Conservation (phyloP, 2,797 vertebrate species). For the Fratercula arctica region DNA sequence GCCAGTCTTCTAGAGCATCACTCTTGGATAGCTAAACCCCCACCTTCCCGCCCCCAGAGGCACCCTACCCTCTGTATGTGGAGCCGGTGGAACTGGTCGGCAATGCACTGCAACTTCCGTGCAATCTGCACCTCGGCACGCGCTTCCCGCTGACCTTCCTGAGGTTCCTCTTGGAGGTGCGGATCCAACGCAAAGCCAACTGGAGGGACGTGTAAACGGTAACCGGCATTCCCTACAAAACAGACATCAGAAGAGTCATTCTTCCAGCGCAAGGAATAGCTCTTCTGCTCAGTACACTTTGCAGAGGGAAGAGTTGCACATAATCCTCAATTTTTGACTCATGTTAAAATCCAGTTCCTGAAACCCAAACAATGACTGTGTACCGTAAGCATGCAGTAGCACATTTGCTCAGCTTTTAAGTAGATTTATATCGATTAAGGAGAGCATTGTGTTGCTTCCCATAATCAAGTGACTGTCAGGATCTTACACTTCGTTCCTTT, state of each 20-base stretch:
- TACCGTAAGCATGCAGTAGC: neutral
- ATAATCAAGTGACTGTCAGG: neutral
- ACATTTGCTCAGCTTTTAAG: conserved; percentile 6
- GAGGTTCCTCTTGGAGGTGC: conserved; percentile 71
- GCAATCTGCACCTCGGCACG: conserved; percentile 80
- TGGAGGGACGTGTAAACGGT: conserved; percentile 78
- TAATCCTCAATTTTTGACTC: neutral
- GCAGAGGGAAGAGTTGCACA: neutral
- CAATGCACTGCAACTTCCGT: conserved; percentile 81
- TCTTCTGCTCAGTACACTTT: neutral
- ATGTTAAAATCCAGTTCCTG: neutral
- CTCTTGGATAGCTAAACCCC: neutral
- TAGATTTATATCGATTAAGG: neutral
- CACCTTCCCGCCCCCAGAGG: neutral
- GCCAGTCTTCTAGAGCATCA: neutral
- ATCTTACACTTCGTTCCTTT: neutral
- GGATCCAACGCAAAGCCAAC: conserved; percentile 73
- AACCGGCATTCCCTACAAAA: conserved; percentile 80
- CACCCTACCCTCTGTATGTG: conserved; percentile 81
- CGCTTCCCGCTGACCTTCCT: conserved; percentile 74
- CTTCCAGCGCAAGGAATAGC: neutral
- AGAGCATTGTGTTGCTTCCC: neutral
- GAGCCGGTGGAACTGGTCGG: conserved; percentile 84
- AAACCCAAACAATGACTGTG: neutral
- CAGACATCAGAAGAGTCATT: conserved; percentile 33